phyloP scores from a whole-genome alignment of 1,140 invertebrate species.

The Panonychus citri region DNA sequence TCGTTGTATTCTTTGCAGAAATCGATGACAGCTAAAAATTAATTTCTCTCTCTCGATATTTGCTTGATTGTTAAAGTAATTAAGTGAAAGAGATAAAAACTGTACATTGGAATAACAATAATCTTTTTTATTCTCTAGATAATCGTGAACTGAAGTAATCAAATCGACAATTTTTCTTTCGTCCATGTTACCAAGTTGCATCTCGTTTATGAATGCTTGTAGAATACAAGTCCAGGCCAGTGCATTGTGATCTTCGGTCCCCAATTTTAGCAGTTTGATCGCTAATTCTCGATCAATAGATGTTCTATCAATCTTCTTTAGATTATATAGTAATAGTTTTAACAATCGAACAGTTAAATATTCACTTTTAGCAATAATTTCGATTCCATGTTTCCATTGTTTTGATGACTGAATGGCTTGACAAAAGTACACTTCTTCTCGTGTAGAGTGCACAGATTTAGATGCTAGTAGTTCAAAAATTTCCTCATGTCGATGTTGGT shows the following conservation, averaged over 20 bases:
- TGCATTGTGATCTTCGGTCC: neutral
- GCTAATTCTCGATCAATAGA: neutral
- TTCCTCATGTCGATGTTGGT: constrained; percentile 7
- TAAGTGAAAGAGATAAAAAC: constrained; percentile 1
- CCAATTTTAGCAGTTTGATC: constrained; percentile 3
- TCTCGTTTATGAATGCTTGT: neutral
- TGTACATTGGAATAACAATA: constrained; percentile 6
- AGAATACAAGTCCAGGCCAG: constrained; percentile 6
- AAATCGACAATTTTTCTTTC: constrained; percentile 5
- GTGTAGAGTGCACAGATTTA: constrained; percentile 2
- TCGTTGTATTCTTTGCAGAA: too few species aligned
- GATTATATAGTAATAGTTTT: neutral
- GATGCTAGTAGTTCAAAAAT: constrained; percentile 5
- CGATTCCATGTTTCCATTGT: constrained; percentile 10
- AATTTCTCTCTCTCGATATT: neutral
- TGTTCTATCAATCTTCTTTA: neutral
- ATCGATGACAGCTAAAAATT: constrained; percentile 1
- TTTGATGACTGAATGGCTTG: constrained; percentile 3
- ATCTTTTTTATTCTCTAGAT: constrained; percentile 2
- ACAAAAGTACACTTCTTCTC: constrained; percentile 3
- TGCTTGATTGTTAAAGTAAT: neutral
- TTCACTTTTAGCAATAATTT: constrained; percentile 3
- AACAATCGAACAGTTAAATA: neutral
- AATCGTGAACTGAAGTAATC: neutral
- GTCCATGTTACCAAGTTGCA: too few species aligned